Conservation (phyloP, 1,140 invertebrate genomes). For the Drosophila paulistorum region DNA sequence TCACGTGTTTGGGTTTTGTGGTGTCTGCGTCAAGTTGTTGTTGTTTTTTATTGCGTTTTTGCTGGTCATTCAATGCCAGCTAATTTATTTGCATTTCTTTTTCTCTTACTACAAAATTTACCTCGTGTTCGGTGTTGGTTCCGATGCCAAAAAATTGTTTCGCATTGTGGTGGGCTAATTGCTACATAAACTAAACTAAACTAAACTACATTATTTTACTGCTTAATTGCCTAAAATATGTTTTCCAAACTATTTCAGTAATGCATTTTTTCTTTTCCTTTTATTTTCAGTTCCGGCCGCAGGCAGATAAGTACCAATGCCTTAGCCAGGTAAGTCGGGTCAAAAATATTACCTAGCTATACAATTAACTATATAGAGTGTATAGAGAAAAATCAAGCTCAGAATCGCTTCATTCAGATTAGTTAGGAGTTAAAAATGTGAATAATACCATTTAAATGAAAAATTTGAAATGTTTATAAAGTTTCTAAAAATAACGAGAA, state of each 20-base stretch:
- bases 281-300: constrained; percentile 88
- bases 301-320: constrained; percentile 91
- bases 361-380: too few relatives aligned
- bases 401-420: too few relatives aligned
- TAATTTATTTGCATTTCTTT: constrained; percentile 59
- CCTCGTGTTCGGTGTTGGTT: background rate
- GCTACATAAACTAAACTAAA: background rate
- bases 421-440: too few relatives aligned
- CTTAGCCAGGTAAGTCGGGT: constrained; percentile 89
- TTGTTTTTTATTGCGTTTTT: constrained; percentile 30
- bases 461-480: too few relatives aligned
- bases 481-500: too few relatives aligned
- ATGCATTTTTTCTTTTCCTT: constrained; percentile 50
- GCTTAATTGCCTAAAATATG: background rate
- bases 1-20: constrained; percentile 59
- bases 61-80: constrained; percentile 57
- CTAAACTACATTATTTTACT: background rate
- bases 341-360: too few relatives aligned
- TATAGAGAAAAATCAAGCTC: too few relatives aligned
- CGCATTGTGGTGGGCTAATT: too few relatives aligned
- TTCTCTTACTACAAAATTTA: constrained; percentile 29
- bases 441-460: too few relatives aligned
- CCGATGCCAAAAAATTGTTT: too few relatives aligned
- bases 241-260: constrained; percentile 3
- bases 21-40: constrained; percentile 45